phyloP scores from a whole-genome alignment of 1,140 invertebrate genomes.

The Nymphalis io region DNA sequence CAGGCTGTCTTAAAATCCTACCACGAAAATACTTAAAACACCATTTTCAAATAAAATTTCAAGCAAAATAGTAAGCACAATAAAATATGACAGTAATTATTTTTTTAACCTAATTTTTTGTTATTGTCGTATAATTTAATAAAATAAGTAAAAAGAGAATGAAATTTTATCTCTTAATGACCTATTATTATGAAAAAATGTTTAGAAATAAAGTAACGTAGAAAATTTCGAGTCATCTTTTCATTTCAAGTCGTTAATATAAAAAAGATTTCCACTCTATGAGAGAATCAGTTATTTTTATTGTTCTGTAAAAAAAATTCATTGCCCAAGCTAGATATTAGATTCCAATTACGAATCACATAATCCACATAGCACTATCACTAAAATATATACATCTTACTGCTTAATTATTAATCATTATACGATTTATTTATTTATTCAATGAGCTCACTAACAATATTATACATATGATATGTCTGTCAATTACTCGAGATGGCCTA shows the following conservation, averaged over 20 bases:
- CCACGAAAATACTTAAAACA: neutral
- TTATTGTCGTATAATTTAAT: constrained; percentile 1
- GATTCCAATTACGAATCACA: too few species aligned
- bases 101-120: neutral
- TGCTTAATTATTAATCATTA: too few species aligned
- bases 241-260: constrained; percentile 12
- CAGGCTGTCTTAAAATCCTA: too few species aligned
- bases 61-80: neutral
- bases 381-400: too few species aligned
- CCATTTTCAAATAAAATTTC: neutral
- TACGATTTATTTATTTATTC: too few species aligned
- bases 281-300: neutral
- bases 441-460: too few species aligned
- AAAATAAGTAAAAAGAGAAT: neutral
- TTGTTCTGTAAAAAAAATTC: neutral
- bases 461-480: too few species aligned
- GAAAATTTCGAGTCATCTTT: constrained; percentile 13
- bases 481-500: too few species aligned
- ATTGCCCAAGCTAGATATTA: too few species aligned
- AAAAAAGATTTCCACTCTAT: constrained; percentile 8
- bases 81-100: neutral
- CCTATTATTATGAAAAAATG: constrained; percentile 9
- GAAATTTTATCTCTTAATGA: constrained; percentile 19
- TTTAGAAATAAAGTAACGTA: constrained; percentile 6
- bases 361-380: too few species aligned